Evolutionary conservation across 2,797 vertebrate genomes (phyloP).

Genomic region (Graptemys geographica): DNA sequence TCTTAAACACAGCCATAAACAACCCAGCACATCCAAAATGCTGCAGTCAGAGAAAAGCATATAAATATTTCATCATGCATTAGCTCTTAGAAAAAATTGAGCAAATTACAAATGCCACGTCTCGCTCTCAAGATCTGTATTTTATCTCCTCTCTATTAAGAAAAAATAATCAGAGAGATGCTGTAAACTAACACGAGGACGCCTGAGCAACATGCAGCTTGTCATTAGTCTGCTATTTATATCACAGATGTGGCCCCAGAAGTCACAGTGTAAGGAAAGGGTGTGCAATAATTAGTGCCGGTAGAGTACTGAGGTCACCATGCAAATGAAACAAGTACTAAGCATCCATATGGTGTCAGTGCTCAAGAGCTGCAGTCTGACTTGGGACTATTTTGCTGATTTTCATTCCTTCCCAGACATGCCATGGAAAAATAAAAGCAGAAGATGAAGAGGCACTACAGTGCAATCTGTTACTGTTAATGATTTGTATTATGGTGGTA

Average conservation of each 20-base stretch:
- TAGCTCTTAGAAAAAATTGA: conserved; percentile 63
- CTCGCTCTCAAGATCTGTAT: conserved; percentile 53
- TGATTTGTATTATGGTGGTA: neutral
- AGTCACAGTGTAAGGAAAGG: conserved; percentile 72
- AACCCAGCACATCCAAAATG: conserved; percentile 38
- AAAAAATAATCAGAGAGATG: conserved; percentile 71
- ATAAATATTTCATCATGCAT: conserved; percentile 73
- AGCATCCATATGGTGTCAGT: conserved; percentile 75
- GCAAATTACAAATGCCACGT: conserved; percentile 66
- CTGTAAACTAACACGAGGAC: conserved; percentile 67
- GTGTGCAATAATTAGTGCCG: conserved; percentile 76
- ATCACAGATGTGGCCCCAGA: conserved; percentile 68
- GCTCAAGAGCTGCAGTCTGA: conserved; percentile 51
- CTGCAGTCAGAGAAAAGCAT: conserved; percentile 51
- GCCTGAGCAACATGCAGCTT: conserved; percentile 67
- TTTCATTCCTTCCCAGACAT: conserved; percentile 44
- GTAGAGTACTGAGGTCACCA: conserved; percentile 69
- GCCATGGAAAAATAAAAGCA: conserved; percentile 48
- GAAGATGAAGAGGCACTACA: conserved; percentile 38
- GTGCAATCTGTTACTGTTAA: conserved; percentile 58
- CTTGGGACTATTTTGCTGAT: conserved; percentile 54
- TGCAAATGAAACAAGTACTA: conserved; percentile 75
- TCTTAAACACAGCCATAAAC: conserved; percentile 49
- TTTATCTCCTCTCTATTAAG: conserved; percentile 70
- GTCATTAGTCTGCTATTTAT: conserved; percentile 80